Base-by-base conservation (phyloP, 2,113 vertebrate genomes). In the Toxotes jaculatrix region DNA sequence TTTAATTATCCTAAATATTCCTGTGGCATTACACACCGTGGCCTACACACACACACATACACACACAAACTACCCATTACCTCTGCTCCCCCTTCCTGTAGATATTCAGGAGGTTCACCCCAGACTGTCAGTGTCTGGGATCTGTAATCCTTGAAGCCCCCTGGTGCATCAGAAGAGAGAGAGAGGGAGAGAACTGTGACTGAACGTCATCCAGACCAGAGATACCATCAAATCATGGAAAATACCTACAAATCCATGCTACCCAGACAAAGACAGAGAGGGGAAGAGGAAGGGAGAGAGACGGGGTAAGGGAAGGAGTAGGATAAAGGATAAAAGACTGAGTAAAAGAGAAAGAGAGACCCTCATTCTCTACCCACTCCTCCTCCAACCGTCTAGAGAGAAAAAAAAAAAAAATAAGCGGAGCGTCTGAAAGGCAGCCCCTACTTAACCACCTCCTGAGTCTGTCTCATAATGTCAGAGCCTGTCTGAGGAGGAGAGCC, bases 231-330 rank as follows among this genome's bases (percentile, higher is more conserved):
- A 68, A 74, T 71, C 65, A 66, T 63, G 82, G 86, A 74, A 85
- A 88, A 83, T 80, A 83, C 80, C 81, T 64, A 69, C 77, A 81
- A 88, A 72, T 74, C 75, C 79, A 61, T 47, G 34, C 76, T 9
- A 61, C 16, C 45, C 61, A 63, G 55, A 76, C 60, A 80, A 60
- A 77, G 38, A 55, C 34, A 16, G 17, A 40, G 67, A 51, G 36
- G 31, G 31, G 53, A 23, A 64, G 67, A 36, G 27, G 31, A 32
- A 38, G 36, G 38, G 10, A 57, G 42, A 38, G 57, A 82, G 59
- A 76, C 36, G 19, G 27, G 17, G 23, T 21, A 17, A 57, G 13
- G 36, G 38, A 47, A 38, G 68, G 53, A 43, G n/a, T 3, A 21
- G 32, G 51, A 36, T 23, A 42, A 69, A 45, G 45, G 38, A 23